These are phyloP conservation scores for Lycocerus yunnanus DNA, from an alignment of 2,888 invertebrate species.

Conservation along the genomic window DNA sequence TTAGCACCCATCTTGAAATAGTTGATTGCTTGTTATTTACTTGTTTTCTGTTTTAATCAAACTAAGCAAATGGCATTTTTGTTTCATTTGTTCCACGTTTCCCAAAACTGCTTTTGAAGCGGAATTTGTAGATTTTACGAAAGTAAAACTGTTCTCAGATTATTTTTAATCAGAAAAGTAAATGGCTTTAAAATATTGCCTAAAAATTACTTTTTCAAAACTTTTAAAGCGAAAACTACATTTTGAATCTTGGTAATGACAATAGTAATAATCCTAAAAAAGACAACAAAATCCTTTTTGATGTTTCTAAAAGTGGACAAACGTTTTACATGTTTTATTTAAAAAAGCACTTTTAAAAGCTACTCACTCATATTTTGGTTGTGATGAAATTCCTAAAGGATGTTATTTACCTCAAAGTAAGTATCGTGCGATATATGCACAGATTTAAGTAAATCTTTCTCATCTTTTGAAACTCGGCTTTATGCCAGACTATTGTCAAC, in stretches of 20 bases:
- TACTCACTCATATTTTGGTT: neutral
- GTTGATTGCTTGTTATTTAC: too few species aligned
- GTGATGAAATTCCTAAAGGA: slow-evolving; percentile 17
- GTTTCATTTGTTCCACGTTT: too few species aligned
- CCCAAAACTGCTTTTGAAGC: too few species aligned
- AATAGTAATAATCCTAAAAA: neutral
- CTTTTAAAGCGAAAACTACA: neutral
- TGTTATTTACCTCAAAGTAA: slow-evolving; percentile 21
- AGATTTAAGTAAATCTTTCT: slow-evolving; percentile 8
- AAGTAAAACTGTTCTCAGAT: too few species aligned
- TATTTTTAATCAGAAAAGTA: too few species aligned
- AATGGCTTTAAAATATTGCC: too few species aligned
- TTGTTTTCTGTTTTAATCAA: too few species aligned
- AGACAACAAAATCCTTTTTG: neutral
- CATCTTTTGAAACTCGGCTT: slow-evolving; percentile 4
- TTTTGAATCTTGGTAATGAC: neutral
- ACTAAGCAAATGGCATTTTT: too few species aligned
- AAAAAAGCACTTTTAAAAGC: neutral
- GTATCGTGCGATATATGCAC: slow-evolving; percentile 12
- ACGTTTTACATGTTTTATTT: neutral
- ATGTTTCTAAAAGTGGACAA: neutral
- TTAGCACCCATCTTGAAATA: too few species aligned
- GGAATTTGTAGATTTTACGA: too few species aligned
- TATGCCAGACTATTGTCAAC: neutral
- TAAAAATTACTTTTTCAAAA: too few species aligned